These are phyloP conservation scores for Diachrysia chrysitis DNA, from an alignment of 2,888 invertebrate species.

Conservation along the genomic window DNA sequence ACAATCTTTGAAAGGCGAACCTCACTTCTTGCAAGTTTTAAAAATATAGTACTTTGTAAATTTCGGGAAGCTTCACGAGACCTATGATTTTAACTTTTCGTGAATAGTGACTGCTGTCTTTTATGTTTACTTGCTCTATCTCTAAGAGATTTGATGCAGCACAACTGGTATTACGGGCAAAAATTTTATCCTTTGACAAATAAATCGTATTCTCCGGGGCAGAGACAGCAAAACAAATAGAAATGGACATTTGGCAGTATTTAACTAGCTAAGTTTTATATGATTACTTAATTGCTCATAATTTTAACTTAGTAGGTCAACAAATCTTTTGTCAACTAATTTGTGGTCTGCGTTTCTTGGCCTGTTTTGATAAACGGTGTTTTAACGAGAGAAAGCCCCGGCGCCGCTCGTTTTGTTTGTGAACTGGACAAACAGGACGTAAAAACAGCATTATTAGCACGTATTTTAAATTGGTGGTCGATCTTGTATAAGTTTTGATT, in stretches of 20 bases:
- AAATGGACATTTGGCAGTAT: constrained; percentile 7
- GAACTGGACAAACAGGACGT: neutral
- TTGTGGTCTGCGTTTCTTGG: neutral
- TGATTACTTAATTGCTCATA: constrained; percentile 11
- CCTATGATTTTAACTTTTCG: neutral
- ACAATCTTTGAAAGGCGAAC: constrained; percentile 51
- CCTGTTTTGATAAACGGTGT: neutral
- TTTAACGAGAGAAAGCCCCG: neutral
- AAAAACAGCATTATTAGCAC: neutral
- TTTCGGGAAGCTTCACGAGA: constrained; percentile 12
- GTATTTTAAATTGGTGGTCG: constrained; percentile 6
- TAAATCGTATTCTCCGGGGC: neutral
- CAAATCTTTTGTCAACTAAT: constrained; percentile 8
- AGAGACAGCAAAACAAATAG: neutral
- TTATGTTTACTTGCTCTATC: neutral
- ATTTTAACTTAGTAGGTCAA: neutral
- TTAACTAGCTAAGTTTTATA: neutral
- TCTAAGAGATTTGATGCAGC: neutral
- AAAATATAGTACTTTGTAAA: constrained; percentile 39
- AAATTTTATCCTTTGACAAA: constrained; percentile 8
- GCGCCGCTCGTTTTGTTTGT: constrained; percentile 12
- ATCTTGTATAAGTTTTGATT: neutral
- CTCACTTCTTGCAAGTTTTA: constrained; percentile 36
- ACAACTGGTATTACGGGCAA: constrained; percentile 9
- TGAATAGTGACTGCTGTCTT: constrained; percentile 20